A percentile compares a stretch with the other conserved stretches of the same genome.
Evolutionary conservation across 2,888 invertebrate genomes (phyloP).

Genomic region (Hydrotaea cyrtoneurina): DNA sequence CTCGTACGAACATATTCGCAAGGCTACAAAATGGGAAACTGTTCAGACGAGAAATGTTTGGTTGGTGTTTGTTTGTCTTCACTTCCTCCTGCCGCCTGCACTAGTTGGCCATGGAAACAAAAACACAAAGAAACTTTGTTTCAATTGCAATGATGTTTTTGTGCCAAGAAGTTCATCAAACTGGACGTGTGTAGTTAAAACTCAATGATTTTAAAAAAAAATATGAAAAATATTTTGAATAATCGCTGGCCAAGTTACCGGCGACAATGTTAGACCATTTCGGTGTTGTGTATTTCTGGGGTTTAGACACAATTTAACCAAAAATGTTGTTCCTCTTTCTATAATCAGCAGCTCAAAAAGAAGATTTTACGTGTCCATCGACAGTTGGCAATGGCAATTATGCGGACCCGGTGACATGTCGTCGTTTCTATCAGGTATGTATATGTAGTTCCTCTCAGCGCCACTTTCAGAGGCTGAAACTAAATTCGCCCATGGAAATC

Average conservation of each 20-base stretch:
- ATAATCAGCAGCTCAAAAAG: slow-evolving; percentile 77
- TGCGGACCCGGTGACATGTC: slow-evolving; percentile 93
- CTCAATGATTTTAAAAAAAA: slow-evolving; percentile 1
- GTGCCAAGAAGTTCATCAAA: slow-evolving; percentile 26
- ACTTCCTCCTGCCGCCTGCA: background rate
- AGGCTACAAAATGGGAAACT: slow-evolving; percentile 50
- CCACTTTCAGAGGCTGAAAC: no score
- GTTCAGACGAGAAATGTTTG: slow-evolving; percentile 31
- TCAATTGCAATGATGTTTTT: slow-evolving; percentile 27
- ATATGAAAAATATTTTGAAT: background rate
- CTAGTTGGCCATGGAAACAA: slow-evolving; percentile 35
- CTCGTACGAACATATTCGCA: slow-evolving; percentile 38
- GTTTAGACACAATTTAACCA: background rate
- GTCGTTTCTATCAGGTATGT: slow-evolving; percentile 92
- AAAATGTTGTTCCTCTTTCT: slow-evolving; percentile 30
- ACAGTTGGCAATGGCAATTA: slow-evolving; percentile 92
- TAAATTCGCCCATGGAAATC: no score
- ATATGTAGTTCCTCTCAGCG: no score
- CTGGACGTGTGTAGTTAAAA: slow-evolving; percentile 31
- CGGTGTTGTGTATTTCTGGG: background rate
- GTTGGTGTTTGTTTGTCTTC: background rate
- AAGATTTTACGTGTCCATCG: slow-evolving; percentile 90
- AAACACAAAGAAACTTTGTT: slow-evolving; percentile 53
- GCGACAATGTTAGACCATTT: slow-evolving; percentile 37
- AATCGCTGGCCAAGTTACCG: slow-evolving; percentile 13